Evolutionary conservation across 2,888 invertebrate genomes (phyloP).

Genomic region (Chydorus sphaericus): DNA sequence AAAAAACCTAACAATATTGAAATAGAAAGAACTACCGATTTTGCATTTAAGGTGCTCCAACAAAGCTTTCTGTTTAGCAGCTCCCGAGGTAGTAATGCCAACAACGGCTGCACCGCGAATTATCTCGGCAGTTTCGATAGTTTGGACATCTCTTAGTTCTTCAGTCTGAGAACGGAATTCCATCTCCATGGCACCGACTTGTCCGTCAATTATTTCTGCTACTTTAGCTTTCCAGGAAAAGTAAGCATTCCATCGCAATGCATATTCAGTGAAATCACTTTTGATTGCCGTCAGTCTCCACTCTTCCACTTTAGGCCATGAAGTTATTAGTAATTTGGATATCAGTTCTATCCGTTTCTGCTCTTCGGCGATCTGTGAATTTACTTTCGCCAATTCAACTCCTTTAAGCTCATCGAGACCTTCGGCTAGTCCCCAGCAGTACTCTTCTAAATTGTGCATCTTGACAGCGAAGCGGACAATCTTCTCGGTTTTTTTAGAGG

Average conservation of each 20-base stretch:
- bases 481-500: not conserved
- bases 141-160: constrained; percentile 40
- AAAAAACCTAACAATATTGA: not conserved
- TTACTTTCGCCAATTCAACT: not conserved
- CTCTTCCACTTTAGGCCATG: no score
- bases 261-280: no score
- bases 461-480: not conserved
- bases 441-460: no score
- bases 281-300: no score
- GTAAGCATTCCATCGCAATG: constrained; percentile 16
- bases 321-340: no score
- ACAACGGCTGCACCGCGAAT: constrained; percentile 34
- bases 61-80: constrained; percentile 48
- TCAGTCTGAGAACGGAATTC: constrained; percentile 28
- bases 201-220: constrained; percentile 15
- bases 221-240: constrained; percentile 19
- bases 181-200: constrained; percentile 23
- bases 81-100: constrained; percentile 63
- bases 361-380: not conserved
- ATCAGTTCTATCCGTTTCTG: not conserved
- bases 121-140: constrained; percentile 33
- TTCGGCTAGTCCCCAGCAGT: no score
- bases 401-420: not conserved
- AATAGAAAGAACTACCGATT: constrained; percentile 36
- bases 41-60: constrained; percentile 44